phyloP scores from a whole-genome alignment of 2,797 vertebrate genomes.

The Acanthurus lineatus region DNA sequence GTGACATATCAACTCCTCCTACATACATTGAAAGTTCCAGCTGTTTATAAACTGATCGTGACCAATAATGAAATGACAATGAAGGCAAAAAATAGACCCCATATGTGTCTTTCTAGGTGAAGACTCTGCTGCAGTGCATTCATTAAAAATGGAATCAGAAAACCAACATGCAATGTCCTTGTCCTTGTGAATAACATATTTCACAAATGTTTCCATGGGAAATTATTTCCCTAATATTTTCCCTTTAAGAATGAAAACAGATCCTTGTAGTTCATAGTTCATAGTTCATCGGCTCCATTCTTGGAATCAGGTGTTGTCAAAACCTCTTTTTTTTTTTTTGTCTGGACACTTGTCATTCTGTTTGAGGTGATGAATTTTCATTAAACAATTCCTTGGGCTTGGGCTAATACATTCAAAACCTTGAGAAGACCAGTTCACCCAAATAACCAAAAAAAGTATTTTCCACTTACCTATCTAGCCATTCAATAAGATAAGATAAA shows the following conservation, averaged over 20 bases:
- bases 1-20: conserved; percentile 69
- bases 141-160: conserved; percentile 28
- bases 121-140: conserved; percentile 7
- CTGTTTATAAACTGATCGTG: conserved; percentile 55
- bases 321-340: background rate
- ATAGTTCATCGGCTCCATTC: background rate
- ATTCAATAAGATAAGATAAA: too few relatives aligned
- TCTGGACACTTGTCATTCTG: background rate
- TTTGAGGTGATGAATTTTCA: background rate
- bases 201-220: background rate
- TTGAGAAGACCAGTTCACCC: background rate
- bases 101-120: conserved; percentile 26
- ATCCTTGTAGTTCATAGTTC: background rate
- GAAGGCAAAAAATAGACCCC: conserved; percentile 21
- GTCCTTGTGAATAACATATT: conserved; percentile 23
- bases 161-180: conserved; percentile 15
- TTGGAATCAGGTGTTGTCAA: background rate
- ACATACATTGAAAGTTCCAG: conserved; percentile 52
- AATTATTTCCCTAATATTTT: background rate
- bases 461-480: too few relatives aligned
- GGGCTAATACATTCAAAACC: background rate
- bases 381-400: background rate
- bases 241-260: background rate
- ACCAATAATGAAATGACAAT: conserved; percentile 44
- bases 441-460: background rate